phyloP scores from a whole-genome alignment of 2,888 invertebrate genomes.

The Dexiosoma caninum region DNA sequence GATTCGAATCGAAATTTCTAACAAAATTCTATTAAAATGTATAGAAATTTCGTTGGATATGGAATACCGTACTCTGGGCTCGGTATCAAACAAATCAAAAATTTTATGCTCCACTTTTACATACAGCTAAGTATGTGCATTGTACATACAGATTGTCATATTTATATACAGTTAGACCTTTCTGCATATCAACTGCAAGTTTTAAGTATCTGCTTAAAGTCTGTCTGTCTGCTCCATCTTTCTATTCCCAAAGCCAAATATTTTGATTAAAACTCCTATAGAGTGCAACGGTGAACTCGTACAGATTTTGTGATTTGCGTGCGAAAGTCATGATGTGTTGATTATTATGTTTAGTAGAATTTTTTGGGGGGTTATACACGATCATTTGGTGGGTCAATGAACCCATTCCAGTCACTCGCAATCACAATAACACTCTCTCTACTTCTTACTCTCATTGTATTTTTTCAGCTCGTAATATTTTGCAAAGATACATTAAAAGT shows the following conservation, averaged over 20 bases:
- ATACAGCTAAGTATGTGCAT: too few relatives aligned
- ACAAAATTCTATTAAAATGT: too few relatives aligned
- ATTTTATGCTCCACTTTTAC: too few relatives aligned
- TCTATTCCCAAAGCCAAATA: not conserved
- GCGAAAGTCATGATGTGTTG: slow-evolving; percentile 27
- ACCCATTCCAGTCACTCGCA: slow-evolving; percentile 28
- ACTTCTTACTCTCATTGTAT: slow-evolving; percentile 15
- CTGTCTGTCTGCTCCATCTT: not conserved
- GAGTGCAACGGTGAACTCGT: not conserved
- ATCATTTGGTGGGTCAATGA: slow-evolving; percentile 58
- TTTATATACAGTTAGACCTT: too few relatives aligned
- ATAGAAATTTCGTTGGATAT: too few relatives aligned
- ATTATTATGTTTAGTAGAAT: slow-evolving; percentile 16
- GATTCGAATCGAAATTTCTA: too few relatives aligned
- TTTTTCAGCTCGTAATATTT: slow-evolving; percentile 31
- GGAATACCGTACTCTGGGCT: too few relatives aligned
- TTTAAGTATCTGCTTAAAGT: too few relatives aligned
- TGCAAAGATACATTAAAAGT: slow-evolving; percentile 42
- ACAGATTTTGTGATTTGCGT: slow-evolving; percentile 9
- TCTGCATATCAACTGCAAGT: too few relatives aligned
- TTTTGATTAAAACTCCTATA: not conserved
- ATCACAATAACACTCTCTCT: not conserved
- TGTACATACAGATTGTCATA: too few relatives aligned
- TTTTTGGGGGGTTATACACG: slow-evolving; percentile 54
- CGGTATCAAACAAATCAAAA: too few relatives aligned